These are phyloP conservation scores for Agelas oroides DNA, from an alignment of 37 sponge, comb jelly and placozoan species.

Conservation along the genomic window DNA sequence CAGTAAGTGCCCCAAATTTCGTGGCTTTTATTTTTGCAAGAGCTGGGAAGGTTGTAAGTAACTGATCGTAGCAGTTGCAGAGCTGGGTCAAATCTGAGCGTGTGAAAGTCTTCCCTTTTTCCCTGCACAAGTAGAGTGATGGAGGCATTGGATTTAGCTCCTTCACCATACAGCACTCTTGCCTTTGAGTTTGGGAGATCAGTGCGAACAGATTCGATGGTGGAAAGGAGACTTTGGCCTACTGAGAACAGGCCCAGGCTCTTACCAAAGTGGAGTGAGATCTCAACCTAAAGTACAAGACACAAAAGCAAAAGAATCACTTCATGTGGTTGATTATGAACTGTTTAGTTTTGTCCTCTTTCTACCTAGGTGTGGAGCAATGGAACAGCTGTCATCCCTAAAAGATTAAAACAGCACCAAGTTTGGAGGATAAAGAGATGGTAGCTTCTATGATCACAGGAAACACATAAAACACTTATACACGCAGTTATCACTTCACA, in stretches of 20 bases:
- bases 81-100: slow-evolving; percentile 1
- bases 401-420: too few species aligned
- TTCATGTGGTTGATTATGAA: too few species aligned
- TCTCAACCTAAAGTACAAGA: neutral
- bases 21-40: too few species aligned
- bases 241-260: neutral
- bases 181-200: slow-evolving; percentile 10
- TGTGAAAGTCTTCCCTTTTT: neutral
- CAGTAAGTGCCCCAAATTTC: too few species aligned
- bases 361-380: too few species aligned
- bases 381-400: too few species aligned
- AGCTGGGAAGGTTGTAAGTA: neutral
- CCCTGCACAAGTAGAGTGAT: neutral
- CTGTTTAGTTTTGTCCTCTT: too few species aligned
- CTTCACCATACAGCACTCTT: neutral
- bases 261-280: neutral
- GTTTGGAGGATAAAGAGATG: too few species aligned
- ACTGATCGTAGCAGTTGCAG: neutral
- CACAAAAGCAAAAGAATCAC: neutral
- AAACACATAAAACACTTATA: too few species aligned
- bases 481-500: too few species aligned
- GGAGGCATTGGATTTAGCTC: neutral
- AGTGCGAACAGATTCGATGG: neutral
- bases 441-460: too few species aligned
- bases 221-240: neutral